Evolutionary conservation across 2,888 invertebrate genomes (phyloP).

Genomic region (Agrochola circellaris): DNA sequence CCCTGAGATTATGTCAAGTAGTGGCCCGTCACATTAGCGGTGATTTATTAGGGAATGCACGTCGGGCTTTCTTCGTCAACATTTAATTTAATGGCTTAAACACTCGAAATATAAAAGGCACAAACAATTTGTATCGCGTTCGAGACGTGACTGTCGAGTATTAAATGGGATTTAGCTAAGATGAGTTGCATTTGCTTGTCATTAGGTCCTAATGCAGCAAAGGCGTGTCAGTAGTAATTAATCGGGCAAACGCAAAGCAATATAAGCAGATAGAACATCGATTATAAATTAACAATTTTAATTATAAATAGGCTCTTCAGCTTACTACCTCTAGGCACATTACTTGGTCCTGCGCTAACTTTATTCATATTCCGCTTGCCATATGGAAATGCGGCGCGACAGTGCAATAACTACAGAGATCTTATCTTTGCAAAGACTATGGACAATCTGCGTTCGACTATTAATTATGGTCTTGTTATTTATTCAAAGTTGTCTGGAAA

Average conservation of each 20-base stretch:
- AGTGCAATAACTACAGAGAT: background rate
- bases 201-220: background rate
- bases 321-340: background rate
- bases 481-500: background rate
- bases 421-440: background rate
- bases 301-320: slow-evolving; percentile 4
- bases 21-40: slow-evolving; percentile 23
- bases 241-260: background rate
- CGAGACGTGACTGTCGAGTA: slow-evolving; percentile 5
- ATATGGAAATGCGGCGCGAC: slow-evolving; percentile 7
- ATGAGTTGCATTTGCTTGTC: background rate
- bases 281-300: background rate
- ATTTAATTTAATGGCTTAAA: slow-evolving; percentile 20
- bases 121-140: background rate
- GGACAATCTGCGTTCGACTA: background rate
- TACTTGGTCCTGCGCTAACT: slow-evolving; percentile 14
- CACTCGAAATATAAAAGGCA: slow-evolving; percentile 3
- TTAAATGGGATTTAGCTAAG: background rate
- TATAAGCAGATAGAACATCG: background rate
- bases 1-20: slow-evolving; percentile 38
- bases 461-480: background rate
- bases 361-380: slow-evolving; percentile 7
- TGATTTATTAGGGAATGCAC: slow-evolving; percentile 39
- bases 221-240: background rate
- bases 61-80: slow-evolving; percentile 25